Conservation (phyloP, 1,140 invertebrate species). For the Whitmania pigra region DNA sequence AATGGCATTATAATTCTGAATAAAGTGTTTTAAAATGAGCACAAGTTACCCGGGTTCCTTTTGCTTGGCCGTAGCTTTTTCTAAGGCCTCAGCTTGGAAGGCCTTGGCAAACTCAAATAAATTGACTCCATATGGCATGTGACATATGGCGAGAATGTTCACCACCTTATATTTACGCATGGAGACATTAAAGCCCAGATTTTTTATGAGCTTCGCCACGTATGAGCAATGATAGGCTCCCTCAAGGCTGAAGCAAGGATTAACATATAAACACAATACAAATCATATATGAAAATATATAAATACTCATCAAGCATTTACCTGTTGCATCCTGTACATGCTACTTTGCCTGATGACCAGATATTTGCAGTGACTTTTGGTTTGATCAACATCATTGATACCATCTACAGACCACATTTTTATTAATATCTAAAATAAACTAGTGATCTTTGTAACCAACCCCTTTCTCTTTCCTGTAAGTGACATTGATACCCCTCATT, state of each 20-base stretch:
- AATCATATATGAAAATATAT: neutral
- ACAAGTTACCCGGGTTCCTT: conserved; percentile 28
- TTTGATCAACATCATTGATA: conserved; percentile 86
- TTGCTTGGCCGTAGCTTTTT: no score
- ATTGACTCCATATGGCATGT: conserved; percentile 89
- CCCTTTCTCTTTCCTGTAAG: conserved; percentile 84
- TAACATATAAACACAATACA: neutral
- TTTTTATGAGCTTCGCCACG: neutral
- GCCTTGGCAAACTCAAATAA: conserved; percentile 50
- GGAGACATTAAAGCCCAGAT: neutral
- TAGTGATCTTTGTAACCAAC: conserved; percentile 42
- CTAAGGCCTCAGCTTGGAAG: conserved; percentile 31
- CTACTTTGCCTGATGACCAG: conserved; percentile 93
- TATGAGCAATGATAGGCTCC: neutral
- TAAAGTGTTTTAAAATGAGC: neutral
- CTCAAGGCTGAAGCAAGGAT: neutral
- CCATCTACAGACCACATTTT: conserved; percentile 54
- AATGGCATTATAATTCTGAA: conserved; percentile 5
- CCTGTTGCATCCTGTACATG: conserved; percentile 87
- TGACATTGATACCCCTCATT: conserved; percentile 78
- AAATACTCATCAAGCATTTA: conserved; percentile 24
- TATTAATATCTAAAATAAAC: conserved; percentile 19
- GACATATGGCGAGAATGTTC: conserved; percentile 92
- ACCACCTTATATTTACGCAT: conserved; percentile 71
- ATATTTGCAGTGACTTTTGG: conserved; percentile 89